phyloP scores from a whole-genome alignment of 2,888 invertebrate species.

The Lithophane leautieri region DNA sequence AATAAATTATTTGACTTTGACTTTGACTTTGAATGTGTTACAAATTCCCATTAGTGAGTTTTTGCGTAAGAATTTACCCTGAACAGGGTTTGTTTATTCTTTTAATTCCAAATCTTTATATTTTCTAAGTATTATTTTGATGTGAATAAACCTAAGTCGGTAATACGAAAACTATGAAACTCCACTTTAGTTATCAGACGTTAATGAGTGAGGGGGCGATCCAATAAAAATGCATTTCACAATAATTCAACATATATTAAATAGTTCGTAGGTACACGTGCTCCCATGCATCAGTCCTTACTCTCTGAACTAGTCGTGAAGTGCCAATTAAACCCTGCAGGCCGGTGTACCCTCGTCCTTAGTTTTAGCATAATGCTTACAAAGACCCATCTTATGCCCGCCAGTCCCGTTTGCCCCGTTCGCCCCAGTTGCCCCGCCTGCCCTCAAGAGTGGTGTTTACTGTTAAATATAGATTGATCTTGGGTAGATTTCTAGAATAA shows the following conservation, averaged over 20 bases:
- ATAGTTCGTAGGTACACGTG: neutral
- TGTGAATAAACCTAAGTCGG: no score
- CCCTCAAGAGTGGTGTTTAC: conserved; percentile 57
- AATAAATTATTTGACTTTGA: no score
- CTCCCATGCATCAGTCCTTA: conserved; percentile 1
- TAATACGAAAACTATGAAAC: neutral
- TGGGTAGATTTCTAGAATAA: conserved; percentile 54
- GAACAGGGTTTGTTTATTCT: neutral
- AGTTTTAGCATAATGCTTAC: conserved; percentile 68
- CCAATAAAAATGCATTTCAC: conserved; percentile 1
- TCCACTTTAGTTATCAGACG: neutral
- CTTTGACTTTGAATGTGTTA: neutral
- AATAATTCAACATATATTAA: neutral
- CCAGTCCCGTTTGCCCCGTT: conserved; percentile 17
- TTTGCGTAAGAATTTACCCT: neutral
- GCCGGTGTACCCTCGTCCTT: conserved; percentile 50
- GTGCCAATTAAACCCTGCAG: conserved; percentile 52
- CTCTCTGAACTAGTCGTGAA: conserved; percentile 40
- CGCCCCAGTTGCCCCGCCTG: conserved; percentile 21
- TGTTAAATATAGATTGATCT: conserved; percentile 56
- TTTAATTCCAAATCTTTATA: neutral
- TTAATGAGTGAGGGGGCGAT: neutral
- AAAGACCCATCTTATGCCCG: conserved; percentile 56
- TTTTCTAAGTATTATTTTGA: no score
- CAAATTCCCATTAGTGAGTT: neutral